These are phyloP conservation scores for Drosophila testacea DNA, from an alignment of 2,888 invertebrate species.

Conservation along the genomic window DNA sequence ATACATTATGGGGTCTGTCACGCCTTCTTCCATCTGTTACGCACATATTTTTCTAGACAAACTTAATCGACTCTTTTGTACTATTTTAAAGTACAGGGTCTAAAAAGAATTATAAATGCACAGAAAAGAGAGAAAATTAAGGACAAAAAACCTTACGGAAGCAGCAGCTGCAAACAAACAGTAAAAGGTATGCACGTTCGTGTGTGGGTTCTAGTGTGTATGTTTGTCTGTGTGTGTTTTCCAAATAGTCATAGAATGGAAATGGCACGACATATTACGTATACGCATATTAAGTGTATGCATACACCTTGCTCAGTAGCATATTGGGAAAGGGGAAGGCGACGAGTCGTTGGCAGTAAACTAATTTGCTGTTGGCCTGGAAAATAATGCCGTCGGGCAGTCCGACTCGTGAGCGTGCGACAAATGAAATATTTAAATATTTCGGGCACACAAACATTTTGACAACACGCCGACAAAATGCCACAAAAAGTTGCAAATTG, in stretches of 20 bases:
- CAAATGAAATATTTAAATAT: constrained; percentile 79
- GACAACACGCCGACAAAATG: constrained; percentile 77
- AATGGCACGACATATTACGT: constrained; percentile 28
- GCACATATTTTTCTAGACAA: no score
- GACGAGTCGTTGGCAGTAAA: constrained; percentile 13
- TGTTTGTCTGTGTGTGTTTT: constrained; percentile 5
- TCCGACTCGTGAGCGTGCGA: constrained; percentile 49
- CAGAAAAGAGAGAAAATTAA: constrained; percentile 18
- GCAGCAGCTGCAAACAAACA: constrained; percentile 9
- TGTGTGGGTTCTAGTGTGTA: not conserved
- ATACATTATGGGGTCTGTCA: no score
- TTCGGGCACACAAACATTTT: constrained; percentile 73
- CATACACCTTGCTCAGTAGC: not conserved
- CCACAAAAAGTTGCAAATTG: constrained; percentile 80
- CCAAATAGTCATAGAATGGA: constrained; percentile 3
- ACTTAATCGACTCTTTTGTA: no score
- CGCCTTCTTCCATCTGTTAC: no score
- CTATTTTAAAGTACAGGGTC: no score
- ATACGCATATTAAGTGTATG: constrained; percentile 35
- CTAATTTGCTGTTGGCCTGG: constrained; percentile 38
- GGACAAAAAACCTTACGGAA: constrained; percentile 8
- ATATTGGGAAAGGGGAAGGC: not conserved
- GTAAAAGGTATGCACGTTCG: constrained; percentile 8
- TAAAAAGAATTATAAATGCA: constrained; percentile 65
- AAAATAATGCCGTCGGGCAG: constrained; percentile 12